Conservation (phyloP, 2,797 vertebrate species). For the Salarias fasciatus region DNA sequence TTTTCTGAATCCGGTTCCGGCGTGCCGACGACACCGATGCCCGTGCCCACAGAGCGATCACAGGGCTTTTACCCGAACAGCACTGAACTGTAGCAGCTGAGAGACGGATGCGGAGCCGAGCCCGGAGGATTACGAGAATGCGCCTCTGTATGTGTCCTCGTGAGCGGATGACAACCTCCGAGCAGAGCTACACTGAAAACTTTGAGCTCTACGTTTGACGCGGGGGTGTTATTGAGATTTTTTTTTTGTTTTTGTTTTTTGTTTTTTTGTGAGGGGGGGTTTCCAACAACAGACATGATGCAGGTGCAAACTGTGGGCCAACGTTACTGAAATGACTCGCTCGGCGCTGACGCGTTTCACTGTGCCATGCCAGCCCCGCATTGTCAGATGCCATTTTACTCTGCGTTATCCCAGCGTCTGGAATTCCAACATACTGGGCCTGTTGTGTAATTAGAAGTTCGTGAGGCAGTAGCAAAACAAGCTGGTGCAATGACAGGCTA, state of each 20-base stretch:
- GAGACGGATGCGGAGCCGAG: constrained; percentile 69
- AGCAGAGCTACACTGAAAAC: constrained; percentile 77
- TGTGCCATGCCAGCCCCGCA: constrained; percentile 77
- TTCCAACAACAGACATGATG: constrained; percentile 72
- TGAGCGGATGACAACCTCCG: constrained; percentile 77
- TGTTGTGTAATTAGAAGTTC: constrained; percentile 78
- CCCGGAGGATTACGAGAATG: constrained; percentile 76
- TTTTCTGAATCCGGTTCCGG: constrained; percentile 79
- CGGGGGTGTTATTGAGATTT: constrained; percentile 70
- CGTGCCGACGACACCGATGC: constrained; percentile 78
- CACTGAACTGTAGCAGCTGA: constrained; percentile 78
- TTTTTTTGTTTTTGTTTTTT: constrained; percentile 23
- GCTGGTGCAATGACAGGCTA: constrained; percentile 64
- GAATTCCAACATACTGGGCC: constrained; percentile 71
- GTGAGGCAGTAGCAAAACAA: constrained; percentile 70
- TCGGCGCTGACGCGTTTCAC: constrained; percentile 74
- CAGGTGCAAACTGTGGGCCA: constrained; percentile 79
- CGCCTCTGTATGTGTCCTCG: constrained; percentile 69
- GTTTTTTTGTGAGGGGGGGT: neutral
- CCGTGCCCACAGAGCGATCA: constrained; percentile 71
- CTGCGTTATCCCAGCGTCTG: constrained; percentile 75
- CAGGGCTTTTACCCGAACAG: constrained; percentile 73
- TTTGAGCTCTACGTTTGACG: constrained; percentile 76
- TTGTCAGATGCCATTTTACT: constrained; percentile 80
- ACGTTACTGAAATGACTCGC: constrained; percentile 78